Conservation (phyloP, 2,888 invertebrate species). For the Drosophila merina region DNA sequence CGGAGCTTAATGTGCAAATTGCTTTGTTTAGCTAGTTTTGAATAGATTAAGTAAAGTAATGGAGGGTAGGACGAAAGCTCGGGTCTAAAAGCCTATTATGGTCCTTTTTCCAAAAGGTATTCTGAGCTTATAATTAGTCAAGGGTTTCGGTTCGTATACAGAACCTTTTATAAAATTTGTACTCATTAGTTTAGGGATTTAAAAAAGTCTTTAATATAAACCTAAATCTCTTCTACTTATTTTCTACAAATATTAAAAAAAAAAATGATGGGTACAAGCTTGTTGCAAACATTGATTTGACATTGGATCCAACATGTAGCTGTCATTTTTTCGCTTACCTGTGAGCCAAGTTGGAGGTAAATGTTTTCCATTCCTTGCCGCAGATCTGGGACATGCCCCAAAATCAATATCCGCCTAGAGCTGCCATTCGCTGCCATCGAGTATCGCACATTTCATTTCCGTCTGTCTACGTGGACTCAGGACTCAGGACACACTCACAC, state of each 20-base stretch:
- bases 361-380: slow-evolving; percentile 33
- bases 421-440: slow-evolving; percentile 29
- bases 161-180: too few species aligned
- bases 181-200: too few species aligned
- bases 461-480: slow-evolving; percentile 38
- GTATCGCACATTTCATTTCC: slow-evolving; percentile 66
- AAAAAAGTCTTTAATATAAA: too few species aligned
- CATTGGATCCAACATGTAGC: slow-evolving; percentile 14
- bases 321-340: slow-evolving; percentile 11
- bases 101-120: not conserved
- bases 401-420: slow-evolving; percentile 61
- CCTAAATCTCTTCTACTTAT: too few species aligned
- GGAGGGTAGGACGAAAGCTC: not conserved
- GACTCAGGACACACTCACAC: slow-evolving; percentile 19
- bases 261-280: not conserved
- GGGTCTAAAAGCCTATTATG: not conserved
- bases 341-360: slow-evolving; percentile 19
- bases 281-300: slow-evolving; percentile 23
- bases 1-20: slow-evolving; percentile 35
- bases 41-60: slow-evolving; percentile 21
- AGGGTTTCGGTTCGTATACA: slow-evolving; percentile 1
- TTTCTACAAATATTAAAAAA: too few species aligned
- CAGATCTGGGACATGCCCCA: slow-evolving; percentile 20
- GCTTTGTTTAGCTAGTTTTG: slow-evolving; percentile 32
- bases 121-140: not conserved